Percentiles rank a stretch among this genome's conserved stretches.
Conservation (phyloP, 2,888 invertebrate species). For the Apodemia duryi region DNA sequence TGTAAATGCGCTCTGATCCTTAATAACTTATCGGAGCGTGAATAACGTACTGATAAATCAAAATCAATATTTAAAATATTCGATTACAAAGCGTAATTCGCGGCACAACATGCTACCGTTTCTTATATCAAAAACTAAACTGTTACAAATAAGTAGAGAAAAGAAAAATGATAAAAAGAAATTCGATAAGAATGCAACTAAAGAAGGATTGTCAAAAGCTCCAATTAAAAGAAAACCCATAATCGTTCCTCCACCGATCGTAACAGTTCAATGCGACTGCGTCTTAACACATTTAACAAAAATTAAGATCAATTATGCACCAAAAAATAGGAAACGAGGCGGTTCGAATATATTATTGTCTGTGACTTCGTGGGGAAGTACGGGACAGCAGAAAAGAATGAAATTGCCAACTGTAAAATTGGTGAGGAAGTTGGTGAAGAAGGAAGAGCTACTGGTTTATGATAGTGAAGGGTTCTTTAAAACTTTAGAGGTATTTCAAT, state of each 20-base stretch:
- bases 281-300: conserved; percentile 57
- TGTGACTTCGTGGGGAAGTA: conserved; percentile 54
- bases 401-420: conserved; percentile 52
- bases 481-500: no score
- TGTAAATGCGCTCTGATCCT: neutral
- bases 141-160: conserved; percentile 50
- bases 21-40: conserved; percentile 3
- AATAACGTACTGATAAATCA: neutral
- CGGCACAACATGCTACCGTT: conserved; percentile 54
- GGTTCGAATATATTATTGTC: conserved; percentile 56
- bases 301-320: conserved; percentile 56
- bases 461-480: conserved; percentile 52
- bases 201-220: conserved; percentile 44
- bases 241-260: conserved; percentile 41
- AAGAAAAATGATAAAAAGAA: conserved; percentile 41
- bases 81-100: neutral
- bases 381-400: conserved; percentile 55
- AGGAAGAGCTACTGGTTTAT: conserved; percentile 43
- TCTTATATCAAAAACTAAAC: conserved; percentile 60
- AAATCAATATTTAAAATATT: neutral
- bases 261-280: conserved; percentile 52
- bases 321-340: conserved; percentile 55
- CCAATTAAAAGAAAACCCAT: conserved; percentile 41
- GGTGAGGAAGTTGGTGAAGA: conserved; percentile 44
- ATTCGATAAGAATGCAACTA: conserved; percentile 41